Conservation (phyloP, 2,113 vertebrate species). For the Syngnathus scovelli region DNA sequence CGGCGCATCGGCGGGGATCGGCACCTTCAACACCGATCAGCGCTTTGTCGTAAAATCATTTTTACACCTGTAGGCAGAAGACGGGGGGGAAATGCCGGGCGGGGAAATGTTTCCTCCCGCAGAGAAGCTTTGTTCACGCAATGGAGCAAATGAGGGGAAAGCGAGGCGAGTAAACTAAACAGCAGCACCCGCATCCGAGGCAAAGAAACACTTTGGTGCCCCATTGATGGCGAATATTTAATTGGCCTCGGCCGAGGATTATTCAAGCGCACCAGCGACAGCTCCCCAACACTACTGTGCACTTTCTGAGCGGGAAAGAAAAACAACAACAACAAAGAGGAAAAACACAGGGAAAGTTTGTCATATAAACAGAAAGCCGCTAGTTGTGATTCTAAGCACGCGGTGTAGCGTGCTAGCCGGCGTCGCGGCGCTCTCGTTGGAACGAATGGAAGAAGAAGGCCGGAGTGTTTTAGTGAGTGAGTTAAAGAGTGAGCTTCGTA, state of each 20-base stretch:
- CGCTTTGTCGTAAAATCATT: constrained; percentile 15
- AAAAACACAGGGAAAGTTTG: neutral
- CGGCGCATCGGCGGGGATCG: constrained; percentile 13
- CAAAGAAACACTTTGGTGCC: constrained; percentile 25
- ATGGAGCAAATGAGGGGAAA: constrained; percentile 16
- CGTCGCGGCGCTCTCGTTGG: constrained; percentile 32
- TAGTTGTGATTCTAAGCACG: constrained; percentile 2
- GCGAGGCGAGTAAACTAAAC: constrained; percentile 18
- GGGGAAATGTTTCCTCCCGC: constrained; percentile 3
- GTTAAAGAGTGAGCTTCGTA: neutral
- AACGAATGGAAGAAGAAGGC: constrained; percentile 31
- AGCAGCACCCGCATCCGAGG: constrained; percentile 17
- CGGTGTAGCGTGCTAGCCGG: constrained; percentile 2
- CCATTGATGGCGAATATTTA: constrained; percentile 23
- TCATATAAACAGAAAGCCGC: neutral
- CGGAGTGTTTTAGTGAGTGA: neutral
- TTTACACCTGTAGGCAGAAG: constrained; percentile 4
- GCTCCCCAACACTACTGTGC: constrained; percentile 26
- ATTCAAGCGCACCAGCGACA: constrained; percentile 24
- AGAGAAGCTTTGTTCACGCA: constrained; percentile 25
- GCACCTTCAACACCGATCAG: neutral
- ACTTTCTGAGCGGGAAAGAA: neutral
- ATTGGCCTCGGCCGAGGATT: constrained; percentile 24
- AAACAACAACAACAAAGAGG: neutral
- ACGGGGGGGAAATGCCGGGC: neutral